A percentile compares a stretch with the other conserved stretches of the same genome.
phyloP scores from a whole-genome alignment of 2,797 vertebrate species.

The Champsocephalus esox region DNA sequence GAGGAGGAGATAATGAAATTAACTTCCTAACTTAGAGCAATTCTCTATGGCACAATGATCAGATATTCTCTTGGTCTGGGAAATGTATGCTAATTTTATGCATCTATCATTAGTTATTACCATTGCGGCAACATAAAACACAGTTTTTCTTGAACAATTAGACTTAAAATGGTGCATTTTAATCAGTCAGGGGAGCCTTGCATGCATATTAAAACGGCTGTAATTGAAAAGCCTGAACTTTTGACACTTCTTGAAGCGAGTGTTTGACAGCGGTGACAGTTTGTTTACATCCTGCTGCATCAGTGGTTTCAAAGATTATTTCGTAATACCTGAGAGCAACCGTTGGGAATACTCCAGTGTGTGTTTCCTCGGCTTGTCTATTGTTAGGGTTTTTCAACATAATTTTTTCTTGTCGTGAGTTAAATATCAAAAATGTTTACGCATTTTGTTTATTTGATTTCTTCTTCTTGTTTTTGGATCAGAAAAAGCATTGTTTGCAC shows the following conservation, averaged over 20 bases:
- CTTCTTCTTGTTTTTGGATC: constrained; percentile 10
- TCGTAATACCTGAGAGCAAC: constrained; percentile 66
- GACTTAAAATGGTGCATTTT: constrained; percentile 91
- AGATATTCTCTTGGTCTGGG: constrained; percentile 92
- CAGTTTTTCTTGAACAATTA: constrained; percentile 94
- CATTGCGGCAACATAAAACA: constrained; percentile 90
- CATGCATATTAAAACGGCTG: constrained; percentile 80
- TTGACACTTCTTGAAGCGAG: constrained; percentile 77
- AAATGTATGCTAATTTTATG: constrained; percentile 99
- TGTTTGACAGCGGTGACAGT: constrained; percentile 76
- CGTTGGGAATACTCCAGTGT: constrained; percentile 60
- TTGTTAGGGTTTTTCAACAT: constrained; percentile 53
- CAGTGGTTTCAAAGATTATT: constrained; percentile 61
- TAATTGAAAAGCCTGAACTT: constrained; percentile 85
- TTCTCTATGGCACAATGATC: constrained; percentile 94
- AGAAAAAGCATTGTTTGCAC: constrained; percentile 4
- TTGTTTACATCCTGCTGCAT: constrained; percentile 78
- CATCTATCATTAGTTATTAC: constrained; percentile 95
- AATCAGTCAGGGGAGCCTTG: constrained; percentile 89
- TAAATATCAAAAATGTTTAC: constrained; percentile 46
- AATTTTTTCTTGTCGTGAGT: constrained; percentile 36
- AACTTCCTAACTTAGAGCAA: constrained; percentile 95
- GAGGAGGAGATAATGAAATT: constrained; percentile 95
- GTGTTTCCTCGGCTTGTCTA: constrained; percentile 37
- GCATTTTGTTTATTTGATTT: constrained; percentile 34